Evolutionary conservation across 2,797 vertebrate genomes (phyloP).

Genomic region (Pipistrellus nathusii): DNA sequence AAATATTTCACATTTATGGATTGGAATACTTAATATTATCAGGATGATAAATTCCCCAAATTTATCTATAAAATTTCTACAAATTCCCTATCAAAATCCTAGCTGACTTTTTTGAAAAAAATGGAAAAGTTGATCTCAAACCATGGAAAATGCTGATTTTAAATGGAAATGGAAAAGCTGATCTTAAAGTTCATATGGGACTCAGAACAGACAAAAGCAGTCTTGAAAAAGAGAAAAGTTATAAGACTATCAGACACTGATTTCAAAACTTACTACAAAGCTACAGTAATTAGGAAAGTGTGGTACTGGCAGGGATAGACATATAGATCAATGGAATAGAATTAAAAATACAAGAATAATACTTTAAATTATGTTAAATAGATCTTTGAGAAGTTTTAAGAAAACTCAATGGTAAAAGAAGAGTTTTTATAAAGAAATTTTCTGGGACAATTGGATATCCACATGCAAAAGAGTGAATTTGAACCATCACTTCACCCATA

Average conservation of each 20-base stretch:
- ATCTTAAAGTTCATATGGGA: too few relatives aligned
- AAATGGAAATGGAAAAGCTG: too few relatives aligned
- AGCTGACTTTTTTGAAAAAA: not conserved
- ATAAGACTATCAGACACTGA: not conserved
- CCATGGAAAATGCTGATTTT: too few relatives aligned
- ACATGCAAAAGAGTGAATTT: not conserved
- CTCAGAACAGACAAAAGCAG: not conserved
- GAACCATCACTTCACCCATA: not conserved
- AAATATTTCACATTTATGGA: not conserved
- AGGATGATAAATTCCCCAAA: not conserved
- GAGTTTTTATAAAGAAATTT: not conserved
- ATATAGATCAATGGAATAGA: not conserved
- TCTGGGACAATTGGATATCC: not conserved
- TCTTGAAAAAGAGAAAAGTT: not conserved
- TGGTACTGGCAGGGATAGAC: not conserved
- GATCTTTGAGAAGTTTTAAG: not conserved
- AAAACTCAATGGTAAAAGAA: not conserved
- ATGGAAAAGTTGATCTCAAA: not conserved
- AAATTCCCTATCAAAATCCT: not conserved
- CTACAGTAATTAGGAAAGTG: not conserved
- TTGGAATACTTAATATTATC: not conserved
- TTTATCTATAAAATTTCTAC: not conserved
- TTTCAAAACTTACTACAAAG: conserved; percentile 12
- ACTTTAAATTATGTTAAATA: not conserved
- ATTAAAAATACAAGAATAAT: not conserved